These are phyloP conservation scores for Elmis aenea DNA, from an alignment of 2,888 invertebrate genomes.

Conservation along the genomic window DNA sequence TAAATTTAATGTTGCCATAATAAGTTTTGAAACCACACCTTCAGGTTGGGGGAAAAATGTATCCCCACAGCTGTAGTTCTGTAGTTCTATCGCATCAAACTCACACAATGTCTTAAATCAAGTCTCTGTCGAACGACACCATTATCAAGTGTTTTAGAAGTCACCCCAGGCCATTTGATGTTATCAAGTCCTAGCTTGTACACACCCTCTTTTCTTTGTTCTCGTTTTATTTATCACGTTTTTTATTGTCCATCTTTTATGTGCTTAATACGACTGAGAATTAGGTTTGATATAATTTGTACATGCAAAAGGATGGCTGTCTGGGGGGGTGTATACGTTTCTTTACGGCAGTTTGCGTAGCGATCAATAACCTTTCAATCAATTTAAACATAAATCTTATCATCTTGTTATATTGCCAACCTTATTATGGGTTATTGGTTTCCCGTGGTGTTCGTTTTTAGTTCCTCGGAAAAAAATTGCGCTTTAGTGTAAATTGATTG, in stretches of 20 bases:
- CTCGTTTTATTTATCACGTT: constrained; percentile 31
- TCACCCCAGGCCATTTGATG: constrained; percentile 35
- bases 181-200: constrained; percentile 36
- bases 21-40: too few relatives aligned
- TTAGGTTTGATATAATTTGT: constrained; percentile 28
- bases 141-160: constrained; percentile 35
- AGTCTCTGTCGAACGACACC: constrained; percentile 38
- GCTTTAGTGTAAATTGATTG: too few relatives aligned
- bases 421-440: constrained; percentile 4
- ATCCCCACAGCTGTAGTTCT: too few relatives aligned
- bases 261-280: constrained; percentile 30
- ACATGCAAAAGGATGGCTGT: neutral
- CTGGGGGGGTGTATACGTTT: constrained; percentile 7
- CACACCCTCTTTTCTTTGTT: constrained; percentile 35
- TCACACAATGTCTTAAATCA: constrained; percentile 34
- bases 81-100: constrained; percentile 20
- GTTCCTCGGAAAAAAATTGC: too few relatives aligned
- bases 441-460: too few relatives aligned
- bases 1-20: too few relatives aligned
- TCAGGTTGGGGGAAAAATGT: too few relatives aligned
- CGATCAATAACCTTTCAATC: constrained; percentile 8
- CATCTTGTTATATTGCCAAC: too few relatives aligned
- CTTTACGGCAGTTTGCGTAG: constrained; percentile 7
- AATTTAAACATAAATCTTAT: constrained; percentile 6
- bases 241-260: constrained; percentile 32